Conservation (phyloP, 2,888 invertebrate species). For the Sinhomidia bicolor region DNA sequence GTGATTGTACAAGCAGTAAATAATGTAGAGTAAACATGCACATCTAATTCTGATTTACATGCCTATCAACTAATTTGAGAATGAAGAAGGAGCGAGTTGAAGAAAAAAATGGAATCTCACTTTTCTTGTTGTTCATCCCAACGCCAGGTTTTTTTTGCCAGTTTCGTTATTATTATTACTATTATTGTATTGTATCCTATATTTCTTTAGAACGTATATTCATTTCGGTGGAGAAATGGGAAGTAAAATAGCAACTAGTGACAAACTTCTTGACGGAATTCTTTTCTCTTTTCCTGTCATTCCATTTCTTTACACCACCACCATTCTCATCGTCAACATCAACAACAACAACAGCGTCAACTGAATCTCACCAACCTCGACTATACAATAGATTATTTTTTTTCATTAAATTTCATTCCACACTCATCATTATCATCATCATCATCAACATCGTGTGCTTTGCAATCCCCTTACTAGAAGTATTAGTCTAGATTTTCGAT, state of each 20-base stretch:
- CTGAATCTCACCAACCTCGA: background rate
- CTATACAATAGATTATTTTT: background rate
- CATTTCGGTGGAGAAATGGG: background rate
- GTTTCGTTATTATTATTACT: background rate
- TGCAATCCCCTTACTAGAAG: background rate
- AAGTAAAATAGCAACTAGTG: conserved; percentile 27
- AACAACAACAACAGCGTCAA: background rate
- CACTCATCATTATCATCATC: conserved; percentile 22
- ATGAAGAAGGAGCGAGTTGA: conserved; percentile 19
- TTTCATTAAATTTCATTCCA: conserved; percentile 42
- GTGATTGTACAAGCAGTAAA: conserved; percentile 18
- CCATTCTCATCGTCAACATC: background rate
- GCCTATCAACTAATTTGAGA: conserved; percentile 71
- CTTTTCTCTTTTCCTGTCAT: conserved; percentile 18
- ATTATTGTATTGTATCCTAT: background rate
- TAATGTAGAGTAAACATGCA: conserved; percentile 65
- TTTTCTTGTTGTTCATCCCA: conserved; percentile 52
- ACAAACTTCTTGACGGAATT: conserved; percentile 52
- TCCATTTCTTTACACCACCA: conserved; percentile 10
- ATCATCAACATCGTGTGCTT: conserved; percentile 14
- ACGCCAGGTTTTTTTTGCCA: background rate
- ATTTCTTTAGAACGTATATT: background rate
- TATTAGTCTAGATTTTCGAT: background rate
- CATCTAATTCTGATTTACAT: conserved; percentile 75
- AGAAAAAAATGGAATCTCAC: conserved; percentile 34